Evolutionary conservation across 2,888 invertebrate species (phyloP).

Genomic region (Meteorus cinctellus): DNA sequence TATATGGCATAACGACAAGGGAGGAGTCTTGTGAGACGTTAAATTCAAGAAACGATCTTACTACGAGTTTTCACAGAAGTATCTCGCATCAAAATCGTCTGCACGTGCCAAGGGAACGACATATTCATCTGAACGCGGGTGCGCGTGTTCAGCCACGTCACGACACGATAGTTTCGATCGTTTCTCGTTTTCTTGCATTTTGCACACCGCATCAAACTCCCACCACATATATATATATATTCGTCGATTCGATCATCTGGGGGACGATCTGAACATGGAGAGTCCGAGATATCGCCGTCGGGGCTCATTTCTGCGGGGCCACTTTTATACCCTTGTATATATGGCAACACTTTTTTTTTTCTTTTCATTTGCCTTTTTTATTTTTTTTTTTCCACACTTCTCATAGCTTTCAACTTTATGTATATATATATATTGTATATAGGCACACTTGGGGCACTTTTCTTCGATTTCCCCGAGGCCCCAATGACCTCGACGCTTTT

Average conservation of each 20-base stretch:
- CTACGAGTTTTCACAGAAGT: conserved; percentile 15
- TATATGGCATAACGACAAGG: conserved; percentile 14
- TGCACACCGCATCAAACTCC: conserved; percentile 5
- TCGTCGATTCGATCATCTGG: conserved; percentile 38
- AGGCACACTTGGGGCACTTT: conserved; percentile 40
- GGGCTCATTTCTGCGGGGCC: conserved; percentile 40
- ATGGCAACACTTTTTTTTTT: background rate
- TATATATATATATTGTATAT: conserved; percentile 16
- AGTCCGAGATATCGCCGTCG: conserved; percentile 41
- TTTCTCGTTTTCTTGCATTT: conserved; percentile 31
- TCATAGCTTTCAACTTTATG: background rate
- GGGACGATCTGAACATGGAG: conserved; percentile 32
- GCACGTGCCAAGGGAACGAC: conserved; percentile 42
- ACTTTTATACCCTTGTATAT: conserved; percentile 10
- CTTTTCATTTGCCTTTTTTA: no score
- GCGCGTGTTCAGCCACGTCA: background rate
- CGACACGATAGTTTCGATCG: conserved; percentile 21
- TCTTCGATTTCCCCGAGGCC: conserved; percentile 45
- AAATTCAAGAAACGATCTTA: background rate
- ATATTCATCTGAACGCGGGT: conserved; percentile 27
- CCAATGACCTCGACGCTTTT: conserved; percentile 39
- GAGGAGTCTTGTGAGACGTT: conserved; percentile 24
- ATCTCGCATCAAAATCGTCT: conserved; percentile 28
- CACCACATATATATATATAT: conserved; percentile 1
- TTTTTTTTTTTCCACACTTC: background rate